Conservation (phyloP, 2,113 vertebrate species). For the Okapia johnstoni region DNA sequence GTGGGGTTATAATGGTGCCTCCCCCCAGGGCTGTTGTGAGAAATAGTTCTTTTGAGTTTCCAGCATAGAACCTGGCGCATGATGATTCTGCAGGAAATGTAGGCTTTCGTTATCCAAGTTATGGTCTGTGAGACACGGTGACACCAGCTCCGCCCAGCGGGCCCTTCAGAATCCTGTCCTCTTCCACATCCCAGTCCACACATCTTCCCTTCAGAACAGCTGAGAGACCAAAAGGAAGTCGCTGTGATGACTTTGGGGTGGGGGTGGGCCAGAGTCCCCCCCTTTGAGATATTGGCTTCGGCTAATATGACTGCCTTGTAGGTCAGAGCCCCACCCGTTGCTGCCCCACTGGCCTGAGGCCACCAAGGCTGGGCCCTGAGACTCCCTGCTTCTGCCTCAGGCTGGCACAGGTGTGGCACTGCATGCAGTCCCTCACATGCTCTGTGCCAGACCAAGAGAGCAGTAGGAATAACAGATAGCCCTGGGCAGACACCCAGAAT, state of each 20-base stretch:
- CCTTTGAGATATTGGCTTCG: background rate
- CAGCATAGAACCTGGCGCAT: background rate
- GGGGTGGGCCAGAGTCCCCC: background rate
- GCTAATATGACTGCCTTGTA: background rate
- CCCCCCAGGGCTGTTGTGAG: background rate
- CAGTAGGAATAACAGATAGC: background rate
- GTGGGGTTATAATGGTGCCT: background rate
- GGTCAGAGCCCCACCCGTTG: background rate
- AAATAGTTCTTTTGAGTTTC: background rate
- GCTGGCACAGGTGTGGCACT: background rate
- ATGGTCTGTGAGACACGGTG: background rate
- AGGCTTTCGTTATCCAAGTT: background rate
- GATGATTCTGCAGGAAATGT: background rate
- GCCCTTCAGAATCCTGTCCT: background rate
- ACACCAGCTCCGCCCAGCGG: background rate
- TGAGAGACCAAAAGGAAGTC: background rate
- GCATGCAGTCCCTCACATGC: rapidly evolving
- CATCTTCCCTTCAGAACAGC: background rate
- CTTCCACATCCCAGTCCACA: background rate
- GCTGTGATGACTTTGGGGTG: background rate
- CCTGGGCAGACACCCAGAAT: background rate
- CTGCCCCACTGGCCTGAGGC: background rate
- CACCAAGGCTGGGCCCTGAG: background rate
- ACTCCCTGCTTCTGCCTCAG: background rate
- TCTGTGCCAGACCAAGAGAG: background rate